Percentiles rank a stretch among this genome's conserved stretches.
Conservation (phyloP, 2,888 invertebrate genomes). For the Cylloceria caligata region DNA sequence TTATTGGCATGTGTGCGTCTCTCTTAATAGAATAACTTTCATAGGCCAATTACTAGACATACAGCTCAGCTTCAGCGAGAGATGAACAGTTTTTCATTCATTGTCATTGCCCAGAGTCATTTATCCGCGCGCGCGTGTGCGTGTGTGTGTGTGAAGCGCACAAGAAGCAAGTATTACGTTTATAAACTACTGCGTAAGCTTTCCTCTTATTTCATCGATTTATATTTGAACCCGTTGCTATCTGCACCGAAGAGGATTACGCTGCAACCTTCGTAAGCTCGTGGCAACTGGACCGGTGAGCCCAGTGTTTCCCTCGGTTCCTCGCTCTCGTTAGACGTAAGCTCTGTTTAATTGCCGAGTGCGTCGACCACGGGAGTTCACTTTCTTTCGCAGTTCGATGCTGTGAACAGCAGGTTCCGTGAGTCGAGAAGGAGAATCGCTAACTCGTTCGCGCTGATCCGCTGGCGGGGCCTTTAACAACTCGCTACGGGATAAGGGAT, state of each 20-base stretch:
- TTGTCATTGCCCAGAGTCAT: conserved; percentile 19
- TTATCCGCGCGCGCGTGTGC: not conserved
- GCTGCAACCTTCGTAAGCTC: conserved; percentile 57
- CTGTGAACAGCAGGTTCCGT: not conserved
- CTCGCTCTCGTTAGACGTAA: conserved; percentile 25
- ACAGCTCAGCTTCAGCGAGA: not conserved
- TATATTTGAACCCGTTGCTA: conserved; percentile 41
- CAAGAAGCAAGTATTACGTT: conserved; percentile 38
- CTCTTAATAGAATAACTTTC: not conserved
- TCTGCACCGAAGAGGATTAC: conserved; percentile 41
- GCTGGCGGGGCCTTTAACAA: conserved; percentile 53
- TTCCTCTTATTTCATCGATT: conserved; percentile 59
- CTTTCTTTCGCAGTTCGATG: conserved; percentile 55
- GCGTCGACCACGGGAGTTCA: conserved; percentile 63
- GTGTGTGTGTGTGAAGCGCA: not conserved
- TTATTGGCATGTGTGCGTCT: not conserved
- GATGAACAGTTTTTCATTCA: conserved; percentile 21
- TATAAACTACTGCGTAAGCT: conserved; percentile 36
- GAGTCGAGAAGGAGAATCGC: conserved; percentile 39
- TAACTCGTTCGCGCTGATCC: conserved; percentile 35
- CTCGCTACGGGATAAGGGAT: conserved; percentile 51
- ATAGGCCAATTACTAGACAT: not conserved
- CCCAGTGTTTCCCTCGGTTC: conserved; percentile 25
- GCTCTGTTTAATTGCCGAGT: conserved; percentile 64
- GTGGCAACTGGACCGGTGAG: conserved; percentile 1